Percentiles rank a stretch among this genome's conserved stretches.
Evolutionary conservation across 2,888 invertebrate genomes (phyloP).

Genomic region (Bursaphelenchus okinawaensis): DNA sequence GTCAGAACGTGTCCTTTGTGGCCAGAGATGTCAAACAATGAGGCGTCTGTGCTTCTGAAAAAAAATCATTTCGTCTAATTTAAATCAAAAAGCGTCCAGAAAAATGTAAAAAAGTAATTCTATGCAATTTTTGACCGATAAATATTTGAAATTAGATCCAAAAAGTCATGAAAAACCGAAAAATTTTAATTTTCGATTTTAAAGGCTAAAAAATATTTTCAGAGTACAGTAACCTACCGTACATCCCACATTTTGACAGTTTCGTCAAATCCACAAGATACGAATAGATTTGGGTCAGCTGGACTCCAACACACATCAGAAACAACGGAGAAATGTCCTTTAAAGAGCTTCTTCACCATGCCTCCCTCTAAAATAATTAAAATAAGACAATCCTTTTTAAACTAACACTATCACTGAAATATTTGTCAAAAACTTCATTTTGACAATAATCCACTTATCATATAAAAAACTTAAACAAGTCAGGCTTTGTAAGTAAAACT

Average conservation of each 20-base stretch:
- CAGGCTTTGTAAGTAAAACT: too few relatives aligned
- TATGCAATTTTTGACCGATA: neutral
- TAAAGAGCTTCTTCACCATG: slow-evolving; percentile 79
- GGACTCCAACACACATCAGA: slow-evolving; percentile 83
- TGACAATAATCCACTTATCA: too few relatives aligned
- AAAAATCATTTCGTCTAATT: neutral
- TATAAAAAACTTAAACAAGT: too few relatives aligned
- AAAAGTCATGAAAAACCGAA: neutral
- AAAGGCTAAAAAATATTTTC: too few relatives aligned
- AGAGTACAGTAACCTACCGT: slow-evolving; percentile 38
- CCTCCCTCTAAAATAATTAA: slow-evolving; percentile 61
- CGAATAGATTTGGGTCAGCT: slow-evolving; percentile 74
- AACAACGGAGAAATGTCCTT: slow-evolving; percentile 76
- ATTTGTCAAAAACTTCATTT: neutral
- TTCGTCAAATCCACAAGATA: slow-evolving; percentile 86
- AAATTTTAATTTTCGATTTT: too few relatives aligned
- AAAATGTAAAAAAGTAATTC: slow-evolving; percentile 8
- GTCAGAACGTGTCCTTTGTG: slow-evolving; percentile 85
- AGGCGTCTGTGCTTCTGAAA: slow-evolving; percentile 73
- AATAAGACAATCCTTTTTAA: too few relatives aligned
- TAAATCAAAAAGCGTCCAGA: neutral
- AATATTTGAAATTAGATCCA: neutral
- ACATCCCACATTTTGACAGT: slow-evolving; percentile 91
- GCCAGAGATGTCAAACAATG: slow-evolving; percentile 83
- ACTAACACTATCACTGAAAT: too few relatives aligned